Base-by-base conservation (phyloP, 2,888 invertebrate genomes). In the Plagodis dolabraria region DNA sequence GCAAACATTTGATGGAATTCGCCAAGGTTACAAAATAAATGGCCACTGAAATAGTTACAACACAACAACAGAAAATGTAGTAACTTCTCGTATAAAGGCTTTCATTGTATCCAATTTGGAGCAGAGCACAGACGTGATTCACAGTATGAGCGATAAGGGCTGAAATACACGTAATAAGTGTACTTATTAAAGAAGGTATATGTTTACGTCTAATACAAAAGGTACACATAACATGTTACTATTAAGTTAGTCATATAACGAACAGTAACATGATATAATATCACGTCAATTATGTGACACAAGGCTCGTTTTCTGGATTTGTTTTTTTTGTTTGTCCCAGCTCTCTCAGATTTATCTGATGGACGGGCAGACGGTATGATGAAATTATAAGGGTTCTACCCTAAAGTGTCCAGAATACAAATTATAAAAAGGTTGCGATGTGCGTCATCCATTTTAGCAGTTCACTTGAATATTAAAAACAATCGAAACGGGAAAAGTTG, bases 51-150 rank as follows among this genome's bases (percentile, higher is more conserved):
- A 60, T 56, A 56, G 52, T 42, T 52, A 45, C 40, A 47, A 48
- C 45, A 42, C 51, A 52, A 47, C 51, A 48, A 52, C 48, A 35
- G 53, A 48, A 47, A 60, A 52, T 48, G 52, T 52, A 53, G 56
- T 42, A 45, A 33, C 48, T n/a, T 10, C 38, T 46, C 40, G 36
- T 33, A 44, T 56, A 60, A 56, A 60, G 60, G 55, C 56, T 60
- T 60, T 52, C 56, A 56, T 60, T 60, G 60, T 60, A 60, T 48
- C 51, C 48, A 35, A 59, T 59, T 47, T 50, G 44, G 46, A 35
- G 54, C 57, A 57, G 47, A 42, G 57, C 60, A 60, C 54, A 45
- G 56, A 43, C 46, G 53, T 60, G 63, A 63, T 57, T 57, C 63
- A 63, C 52, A 33, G 51, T 38, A 35, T 35, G 11, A 11, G 35